phyloP scores from a whole-genome alignment of 2,797 vertebrate genomes.

The Hoplostethus atlanticus region DNA sequence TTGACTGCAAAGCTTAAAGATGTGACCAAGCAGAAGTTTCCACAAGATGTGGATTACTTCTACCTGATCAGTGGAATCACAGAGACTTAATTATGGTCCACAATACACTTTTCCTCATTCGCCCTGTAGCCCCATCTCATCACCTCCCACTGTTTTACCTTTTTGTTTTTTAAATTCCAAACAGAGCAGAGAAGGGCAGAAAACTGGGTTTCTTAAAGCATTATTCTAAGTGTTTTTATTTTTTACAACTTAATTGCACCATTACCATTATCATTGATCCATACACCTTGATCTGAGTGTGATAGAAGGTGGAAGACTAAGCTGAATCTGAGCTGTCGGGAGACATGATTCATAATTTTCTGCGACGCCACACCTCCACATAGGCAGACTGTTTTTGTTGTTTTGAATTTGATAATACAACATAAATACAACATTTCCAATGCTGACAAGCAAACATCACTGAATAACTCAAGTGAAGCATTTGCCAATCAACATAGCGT shows the following conservation, averaged over 20 bases:
- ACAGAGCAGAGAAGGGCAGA: too few relatives aligned
- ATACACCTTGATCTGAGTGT: conserved; percentile 1
- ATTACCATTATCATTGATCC: conserved; percentile 1
- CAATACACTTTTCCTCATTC: not conserved
- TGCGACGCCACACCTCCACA: conserved; percentile 49
- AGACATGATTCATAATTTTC: conserved; percentile 31
- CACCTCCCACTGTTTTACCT: not conserved
- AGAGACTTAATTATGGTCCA: not conserved
- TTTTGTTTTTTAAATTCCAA: too few relatives aligned
- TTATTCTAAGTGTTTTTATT: conserved; percentile 3
- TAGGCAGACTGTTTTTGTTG: conserved; percentile 59
- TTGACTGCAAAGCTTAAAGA: not conserved
- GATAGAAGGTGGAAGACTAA: conserved; percentile 21
- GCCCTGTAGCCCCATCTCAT: not conserved
- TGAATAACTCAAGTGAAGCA: conserved; percentile 73
- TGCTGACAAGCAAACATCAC: conserved; percentile 75
- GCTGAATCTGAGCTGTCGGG: conserved; percentile 4
- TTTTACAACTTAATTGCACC: conserved; percentile 14
- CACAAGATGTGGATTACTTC: not conserved
- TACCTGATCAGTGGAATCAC: not conserved
- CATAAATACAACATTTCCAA: conserved; percentile 49
- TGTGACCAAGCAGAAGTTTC: not conserved
- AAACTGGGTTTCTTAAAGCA: too few relatives aligned
- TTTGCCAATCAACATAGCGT: conserved; percentile 78
- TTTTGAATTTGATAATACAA: conserved; percentile 65